Evolutionary conservation across 2,113 vertebrate genomes (phyloP).

Genomic region (Vireo altiloquus): DNA sequence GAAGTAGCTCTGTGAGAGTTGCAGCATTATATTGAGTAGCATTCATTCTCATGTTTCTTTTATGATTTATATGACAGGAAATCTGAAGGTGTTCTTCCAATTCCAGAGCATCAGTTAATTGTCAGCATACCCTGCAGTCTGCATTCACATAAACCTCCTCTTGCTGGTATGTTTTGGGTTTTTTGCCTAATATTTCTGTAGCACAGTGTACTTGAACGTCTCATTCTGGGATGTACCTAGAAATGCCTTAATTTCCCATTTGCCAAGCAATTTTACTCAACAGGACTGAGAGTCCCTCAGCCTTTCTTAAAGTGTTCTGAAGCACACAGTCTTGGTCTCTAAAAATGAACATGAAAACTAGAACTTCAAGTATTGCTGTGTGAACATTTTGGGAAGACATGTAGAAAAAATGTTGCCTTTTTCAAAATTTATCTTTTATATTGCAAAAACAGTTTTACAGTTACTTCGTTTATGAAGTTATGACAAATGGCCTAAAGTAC

Average conservation of each 20-base stretch:
- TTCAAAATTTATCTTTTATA: not conserved
- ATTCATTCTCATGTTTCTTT: not conserved
- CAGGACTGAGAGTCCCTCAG: not conserved
- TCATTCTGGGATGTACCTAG: not conserved
- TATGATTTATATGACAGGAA: constrained; percentile 57
- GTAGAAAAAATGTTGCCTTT: not conserved
- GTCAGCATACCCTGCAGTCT: constrained; percentile 89
- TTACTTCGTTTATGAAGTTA: not conserved
- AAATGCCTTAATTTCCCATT: not conserved
- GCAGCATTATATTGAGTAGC: not conserved
- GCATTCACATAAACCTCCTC: constrained; percentile 94
- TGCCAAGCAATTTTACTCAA: not conserved
- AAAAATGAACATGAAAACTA: not conserved
- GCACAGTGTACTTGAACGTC: not conserved
- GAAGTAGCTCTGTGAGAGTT: not conserved
- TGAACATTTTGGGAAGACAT: not conserved
- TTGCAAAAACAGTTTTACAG: not conserved
- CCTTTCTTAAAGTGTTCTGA: not conserved
- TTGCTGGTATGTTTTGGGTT: constrained; percentile 77
- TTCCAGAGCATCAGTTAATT: constrained; percentile 84
- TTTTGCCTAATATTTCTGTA: not conserved
- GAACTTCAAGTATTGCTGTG: not conserved
- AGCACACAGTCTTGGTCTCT: not conserved
- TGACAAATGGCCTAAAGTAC: not conserved
- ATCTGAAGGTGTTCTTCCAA: constrained; percentile 29